Evolutionary conservation across 92 coral and sea anemone species (phyloP), one percentile per base, ranked within the genome.

Genomic region (Phenganax subtilis): DNA sequence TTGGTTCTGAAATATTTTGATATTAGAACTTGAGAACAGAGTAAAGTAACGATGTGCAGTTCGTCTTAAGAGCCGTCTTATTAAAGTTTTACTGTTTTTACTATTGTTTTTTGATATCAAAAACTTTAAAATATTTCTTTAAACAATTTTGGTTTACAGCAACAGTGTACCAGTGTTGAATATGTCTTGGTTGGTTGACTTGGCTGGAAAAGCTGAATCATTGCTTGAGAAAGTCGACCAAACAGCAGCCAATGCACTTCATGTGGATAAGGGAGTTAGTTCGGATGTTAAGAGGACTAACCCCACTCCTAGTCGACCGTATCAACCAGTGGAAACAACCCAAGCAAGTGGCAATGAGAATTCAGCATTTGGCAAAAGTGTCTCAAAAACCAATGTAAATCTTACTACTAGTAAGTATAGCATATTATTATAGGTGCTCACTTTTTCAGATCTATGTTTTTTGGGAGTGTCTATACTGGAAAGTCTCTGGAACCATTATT

Each of bases 201-300:
- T 94, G 55, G 98, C 98, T 25, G 98, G 97, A 8, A 94, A 92
- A 76, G 98, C 98, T 44, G 98, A 94, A 85, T 90, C 88, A 1
- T 89, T 94, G 71, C 90, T 94, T 58, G 97, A 94, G 76, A 90
- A 89, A 70, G 97, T 94, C 12, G 98, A 94, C 71, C 87, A 87
- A 62, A 88, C 89, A 15, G 98, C 98, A 31, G 92, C 93, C 6
- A 86, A 88, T 82, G 98, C 91, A 10, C 83, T 93, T 15, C 91
- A 90, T 29, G 89, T 72, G 25, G 97, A 93, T 1, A 76, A 76
- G 9, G 87, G 71, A 52, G 87, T 63, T 54, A 53, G 84, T 10
- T 58, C 63, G 0, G 84, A 87, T 62, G 52, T 70, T 44, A 65
- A 53, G 7, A 44, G 51, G 9, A 72, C 31, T 10, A 75, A 44